Percentiles rank a stretch among this genome's conserved stretches.
Evolutionary conservation across 64 coral and sea anemone species (phyloP).

Genomic region (Stichodactyla mertensii): DNA sequence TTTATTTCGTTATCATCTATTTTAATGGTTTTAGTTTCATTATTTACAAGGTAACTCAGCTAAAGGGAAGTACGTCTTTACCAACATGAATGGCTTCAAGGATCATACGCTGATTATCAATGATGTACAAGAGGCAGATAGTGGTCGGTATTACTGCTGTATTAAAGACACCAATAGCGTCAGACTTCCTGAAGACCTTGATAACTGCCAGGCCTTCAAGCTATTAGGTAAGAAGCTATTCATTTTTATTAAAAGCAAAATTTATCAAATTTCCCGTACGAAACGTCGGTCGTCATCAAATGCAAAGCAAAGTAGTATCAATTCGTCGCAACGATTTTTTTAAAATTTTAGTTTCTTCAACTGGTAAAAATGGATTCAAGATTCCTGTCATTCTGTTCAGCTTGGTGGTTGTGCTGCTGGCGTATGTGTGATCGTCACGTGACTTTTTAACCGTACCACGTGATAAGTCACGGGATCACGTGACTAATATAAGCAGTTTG

Average conservation of each 20-base stretch:
- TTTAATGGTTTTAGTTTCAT: no score
- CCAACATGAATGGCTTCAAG: neutral
- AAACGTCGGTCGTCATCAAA: neutral
- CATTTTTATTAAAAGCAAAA: no score
- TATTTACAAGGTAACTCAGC: neutral
- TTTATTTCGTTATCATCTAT: no score
- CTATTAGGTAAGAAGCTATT: neutral
- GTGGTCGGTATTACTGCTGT: constrained; percentile 64
- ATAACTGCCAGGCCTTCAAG: neutral
- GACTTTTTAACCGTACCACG: neutral
- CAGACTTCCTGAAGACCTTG: neutral
- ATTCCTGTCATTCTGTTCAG: neutral
- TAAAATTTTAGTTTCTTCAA: neutral
- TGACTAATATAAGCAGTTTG: no score
- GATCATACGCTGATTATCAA: constrained; percentile 16
- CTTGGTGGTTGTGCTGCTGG: neutral
- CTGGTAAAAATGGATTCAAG: neutral
- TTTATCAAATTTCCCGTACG: neutral
- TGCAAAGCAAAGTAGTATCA: neutral
- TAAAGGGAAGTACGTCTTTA: neutral
- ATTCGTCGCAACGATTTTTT: neutral
- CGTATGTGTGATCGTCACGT: neutral
- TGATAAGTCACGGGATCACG: neutral
- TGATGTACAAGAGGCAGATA: constrained; percentile 42
- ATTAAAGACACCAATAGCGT: neutral